A percentile compares a stretch with the other conserved stretches of the same genome.
These are phyloP conservation scores for Drosophila prosaltans DNA, from an alignment of 1,140 invertebrate species.

Conservation along the genomic window DNA sequence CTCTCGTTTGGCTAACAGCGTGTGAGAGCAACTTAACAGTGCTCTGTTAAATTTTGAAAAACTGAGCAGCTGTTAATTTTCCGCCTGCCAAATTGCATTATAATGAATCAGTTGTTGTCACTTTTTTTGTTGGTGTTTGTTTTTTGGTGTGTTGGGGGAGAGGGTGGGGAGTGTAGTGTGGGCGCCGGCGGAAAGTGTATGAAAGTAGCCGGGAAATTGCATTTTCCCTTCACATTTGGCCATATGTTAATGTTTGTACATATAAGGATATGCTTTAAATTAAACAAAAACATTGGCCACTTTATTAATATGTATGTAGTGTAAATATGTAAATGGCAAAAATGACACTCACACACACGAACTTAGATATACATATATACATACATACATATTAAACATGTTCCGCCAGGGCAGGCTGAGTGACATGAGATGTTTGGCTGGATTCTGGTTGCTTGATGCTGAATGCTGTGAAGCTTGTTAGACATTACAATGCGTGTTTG, in stretches of 20 bases:
- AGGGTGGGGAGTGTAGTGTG: not conserved
- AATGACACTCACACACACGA: slow-evolving; percentile 15
- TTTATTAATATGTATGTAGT: slow-evolving; percentile 18
- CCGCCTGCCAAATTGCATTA: slow-evolving; percentile 63
- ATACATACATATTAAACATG: slow-evolving; percentile 2
- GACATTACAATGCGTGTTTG: slow-evolving; percentile 80
- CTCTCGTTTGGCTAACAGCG: slow-evolving; percentile 2
- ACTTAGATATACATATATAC: not conserved
- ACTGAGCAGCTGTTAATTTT: slow-evolving; percentile 1
- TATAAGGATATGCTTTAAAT: slow-evolving; percentile 2
- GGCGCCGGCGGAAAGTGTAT: not conserved
- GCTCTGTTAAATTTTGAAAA: slow-evolving; percentile 47
- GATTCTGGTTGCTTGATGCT: slow-evolving; percentile 22
- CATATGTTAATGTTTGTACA: not conserved
- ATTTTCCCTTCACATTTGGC: slow-evolving; percentile 35
- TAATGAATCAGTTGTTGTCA: slow-evolving; percentile 57
- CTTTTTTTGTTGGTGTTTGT: slow-evolving; percentile 31
- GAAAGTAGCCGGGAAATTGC: slow-evolving; percentile 35
- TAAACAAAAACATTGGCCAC: slow-evolving; percentile 26
- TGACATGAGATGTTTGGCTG: slow-evolving; percentile 59
- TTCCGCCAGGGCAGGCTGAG: slow-evolving; percentile 54
- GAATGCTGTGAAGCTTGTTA: slow-evolving; percentile 69
- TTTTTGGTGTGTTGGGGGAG: not conserved
- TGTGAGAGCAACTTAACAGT: slow-evolving; percentile 33
- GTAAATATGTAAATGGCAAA: slow-evolving; percentile 67